Conservation (phyloP, 2,888 invertebrate genomes). For the Eledone cirrhosa region DNA sequence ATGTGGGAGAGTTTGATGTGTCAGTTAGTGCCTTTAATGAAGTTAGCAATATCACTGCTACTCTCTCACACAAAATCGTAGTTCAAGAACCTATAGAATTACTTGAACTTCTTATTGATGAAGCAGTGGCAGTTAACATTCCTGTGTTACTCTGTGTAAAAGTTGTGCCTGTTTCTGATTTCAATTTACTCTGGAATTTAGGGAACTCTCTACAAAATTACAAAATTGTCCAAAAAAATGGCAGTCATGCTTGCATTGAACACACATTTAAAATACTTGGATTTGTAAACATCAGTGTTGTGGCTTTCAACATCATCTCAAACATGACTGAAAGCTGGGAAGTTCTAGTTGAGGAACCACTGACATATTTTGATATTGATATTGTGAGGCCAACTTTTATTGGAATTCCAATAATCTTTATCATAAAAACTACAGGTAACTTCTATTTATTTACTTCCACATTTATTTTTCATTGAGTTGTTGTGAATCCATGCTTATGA, state of each 20-base stretch:
- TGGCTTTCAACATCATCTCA: not conserved
- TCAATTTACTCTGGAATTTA: not conserved
- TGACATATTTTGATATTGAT: not conserved
- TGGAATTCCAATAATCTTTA: not conserved
- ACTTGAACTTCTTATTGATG: not conserved
- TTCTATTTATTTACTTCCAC: not conserved
- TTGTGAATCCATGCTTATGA: not conserved
- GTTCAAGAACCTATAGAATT: not conserved
- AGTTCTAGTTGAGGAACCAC: not conserved
- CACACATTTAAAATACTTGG: not conserved
- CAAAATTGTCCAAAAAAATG: not conserved
- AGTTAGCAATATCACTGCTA: not conserved
- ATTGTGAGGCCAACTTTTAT: not conserved
- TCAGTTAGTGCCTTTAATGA: not conserved
- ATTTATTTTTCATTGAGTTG: not conserved
- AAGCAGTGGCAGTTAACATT: not conserved
- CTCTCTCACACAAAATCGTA: not conserved
- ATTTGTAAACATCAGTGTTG: not conserved
- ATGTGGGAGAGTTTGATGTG: not conserved
- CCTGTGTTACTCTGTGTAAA: not conserved
- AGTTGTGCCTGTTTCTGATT: not conserved
- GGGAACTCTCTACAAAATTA: not conserved
- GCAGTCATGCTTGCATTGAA: slow-evolving; percentile 1
- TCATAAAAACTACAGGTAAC: not conserved
- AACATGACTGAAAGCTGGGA: not conserved